Evolutionary conservation across 2,797 vertebrate genomes (phyloP), one percentile per base, ranked within the genome.

Genomic region (Alfaro cultratus): DNA sequence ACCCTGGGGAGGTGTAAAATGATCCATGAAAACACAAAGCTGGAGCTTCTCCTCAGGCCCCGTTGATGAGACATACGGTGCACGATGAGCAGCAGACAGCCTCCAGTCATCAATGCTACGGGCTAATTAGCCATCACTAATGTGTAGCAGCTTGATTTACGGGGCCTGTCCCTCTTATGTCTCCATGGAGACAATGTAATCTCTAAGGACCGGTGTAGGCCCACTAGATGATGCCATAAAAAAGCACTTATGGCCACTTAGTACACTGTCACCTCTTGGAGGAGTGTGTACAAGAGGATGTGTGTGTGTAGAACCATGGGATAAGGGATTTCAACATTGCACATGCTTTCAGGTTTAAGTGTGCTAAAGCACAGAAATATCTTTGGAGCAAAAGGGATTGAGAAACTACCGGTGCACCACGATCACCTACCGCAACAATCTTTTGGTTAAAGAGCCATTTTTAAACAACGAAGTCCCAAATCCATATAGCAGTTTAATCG

Each of bases 121-220:
- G 93, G 85, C 91, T 95, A 94, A 95, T 96, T 95, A 94, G 88
- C 93, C 92, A 87, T 94, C 88, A 89, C 93, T 94, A 95, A 95
- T 95, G 93, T 85, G 89, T 86, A 89, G 89, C 87, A 80, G 88
- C 88, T 87, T 94, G 92, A 93, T 94, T 94, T 93, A 93, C 85
- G 80, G 80, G 67, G 70, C 87, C 78, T 70, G 49, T 86, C 83
- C 64, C 76, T 55, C 29, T 85, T 70, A 86, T 55, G 74, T 94
- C 85, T 91, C 93, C 88, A 93, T 91, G 91, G 92, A 82, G 90
- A 93, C 83, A 77, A 87, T 85, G 82, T 70, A 0, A 75, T 83
- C 89, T 92, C 90, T 88, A 88, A 85, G 82, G 83, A 87, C 83
- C 82, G 41, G 87, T 86, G 81, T 77, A 73, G 85, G 71, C 80